A percentile compares a stretch with the other conserved stretches of the same genome.
phyloP scores from a whole-genome alignment of 2,888 invertebrate genomes.

The Apotomis betuletana region DNA sequence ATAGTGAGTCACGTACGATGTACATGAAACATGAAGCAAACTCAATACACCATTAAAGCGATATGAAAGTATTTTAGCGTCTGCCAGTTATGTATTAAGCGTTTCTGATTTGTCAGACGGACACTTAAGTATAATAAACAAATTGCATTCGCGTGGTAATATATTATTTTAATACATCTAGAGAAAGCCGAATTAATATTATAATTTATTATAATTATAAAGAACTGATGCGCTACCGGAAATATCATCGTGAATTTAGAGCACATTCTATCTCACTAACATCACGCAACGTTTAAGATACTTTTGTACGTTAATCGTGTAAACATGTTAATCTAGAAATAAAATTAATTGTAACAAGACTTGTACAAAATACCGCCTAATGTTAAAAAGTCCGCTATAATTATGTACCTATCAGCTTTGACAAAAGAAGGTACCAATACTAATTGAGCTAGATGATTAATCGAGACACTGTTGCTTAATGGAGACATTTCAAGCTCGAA shows the following conservation, averaged over 20 bases:
- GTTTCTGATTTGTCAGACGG: not conserved
- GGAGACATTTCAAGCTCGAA: slow-evolving; percentile 20
- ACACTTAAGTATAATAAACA: slow-evolving; percentile 1
- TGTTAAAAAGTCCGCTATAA: not conserved
- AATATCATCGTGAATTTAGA: slow-evolving; percentile 26
- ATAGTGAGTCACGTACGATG: too few relatives aligned
- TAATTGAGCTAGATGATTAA: slow-evolving; percentile 15
- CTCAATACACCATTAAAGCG: not conserved
- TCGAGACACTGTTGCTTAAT: slow-evolving; percentile 7
- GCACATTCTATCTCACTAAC: slow-evolving; percentile 10
- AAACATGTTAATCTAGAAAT: not conserved
- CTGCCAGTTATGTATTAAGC: not conserved
- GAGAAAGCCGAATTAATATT: slow-evolving; percentile 32
- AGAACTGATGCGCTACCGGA: slow-evolving; percentile 33
- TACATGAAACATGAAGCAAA: too few relatives aligned
- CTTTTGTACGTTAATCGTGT: not conserved
- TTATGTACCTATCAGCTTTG: not conserved
- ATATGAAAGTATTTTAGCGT: not conserved
- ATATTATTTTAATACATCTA: slow-evolving; percentile 20
- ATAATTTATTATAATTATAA: slow-evolving; percentile 33
- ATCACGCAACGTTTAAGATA: slow-evolving; percentile 9
- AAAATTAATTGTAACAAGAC: slow-evolving; percentile 3
- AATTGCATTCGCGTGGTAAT: slow-evolving; percentile 21
- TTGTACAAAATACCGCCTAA: not conserved
- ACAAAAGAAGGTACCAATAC: slow-evolving; percentile 6